Base-by-base conservation (phyloP, 1,140 invertebrate genomes). In the Drosophila fuyamai region DNA sequence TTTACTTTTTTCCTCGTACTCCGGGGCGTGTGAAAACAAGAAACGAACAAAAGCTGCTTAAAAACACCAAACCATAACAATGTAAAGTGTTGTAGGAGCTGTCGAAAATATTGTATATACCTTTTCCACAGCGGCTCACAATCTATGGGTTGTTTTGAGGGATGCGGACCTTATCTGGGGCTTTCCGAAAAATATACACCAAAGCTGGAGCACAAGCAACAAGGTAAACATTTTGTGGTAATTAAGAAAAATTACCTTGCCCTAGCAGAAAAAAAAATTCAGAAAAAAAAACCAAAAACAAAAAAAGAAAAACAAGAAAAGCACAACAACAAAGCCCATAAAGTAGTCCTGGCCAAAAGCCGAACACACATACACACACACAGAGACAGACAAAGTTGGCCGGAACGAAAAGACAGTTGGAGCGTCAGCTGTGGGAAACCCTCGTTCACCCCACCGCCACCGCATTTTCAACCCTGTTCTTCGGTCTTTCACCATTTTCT, bases 231-330 rank as follows among this genome's bases (percentile, higher is more conserved):
- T 89, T 89, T 84, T 89, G 79, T 65, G 84, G 84, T 89, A 89
- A 89, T 89, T 89, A 89, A 89, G 84, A 89, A 89, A 89, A 89
- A 89, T 89, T 89, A 89, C 84, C 83, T 86, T 82, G 65, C 73
- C 63, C 63, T 61, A 73, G 67, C 58, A 70, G 66, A 60, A 32
- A 59, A 51, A 61, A 56, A 74, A 62, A 75, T 23, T 36, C 53
- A 57, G 54, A 53, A 74, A 62, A 75, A 32, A 51, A 60, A 65
- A 46, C 61, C 44, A 48, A 62, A 62, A 13, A 12, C 1, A 65
- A 76, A 18, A 76, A 60, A 56, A 67, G 61, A 55, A 65, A 81
- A 55, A 47, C 58, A 63, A 61, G 56, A 57, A 80, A 60, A 53
- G 67, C 38, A 68, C 61, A 79, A 67, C 53, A 40, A 47, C 47